Conservation (phyloP, 1,140 invertebrate genomes). For the Tetraneura akinire region DNA sequence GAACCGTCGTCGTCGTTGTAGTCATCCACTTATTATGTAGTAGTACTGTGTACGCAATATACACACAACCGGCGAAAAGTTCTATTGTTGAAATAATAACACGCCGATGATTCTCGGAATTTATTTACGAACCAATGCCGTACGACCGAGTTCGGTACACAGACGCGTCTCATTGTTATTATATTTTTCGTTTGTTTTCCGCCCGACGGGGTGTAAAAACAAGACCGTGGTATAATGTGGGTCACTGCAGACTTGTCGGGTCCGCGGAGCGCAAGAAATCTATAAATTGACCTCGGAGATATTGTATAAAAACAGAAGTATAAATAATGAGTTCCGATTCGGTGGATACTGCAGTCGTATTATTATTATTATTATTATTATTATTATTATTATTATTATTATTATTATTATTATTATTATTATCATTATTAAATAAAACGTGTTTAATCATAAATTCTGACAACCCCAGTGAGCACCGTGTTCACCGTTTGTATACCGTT, state of each 20-base stretch:
- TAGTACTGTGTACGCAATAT: too few species aligned
- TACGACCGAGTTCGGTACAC: too few species aligned
- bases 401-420: too few species aligned
- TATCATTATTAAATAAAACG: background rate
- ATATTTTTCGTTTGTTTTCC: background rate
- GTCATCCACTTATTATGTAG: too few species aligned
- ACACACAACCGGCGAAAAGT: background rate
- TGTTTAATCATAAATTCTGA: background rate
- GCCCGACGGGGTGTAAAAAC: background rate
- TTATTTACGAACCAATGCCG: background rate
- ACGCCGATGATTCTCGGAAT: background rate
- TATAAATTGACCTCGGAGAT: background rate
- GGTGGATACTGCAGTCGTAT: too few species aligned
- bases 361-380: too few species aligned
- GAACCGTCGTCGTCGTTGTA: background rate
- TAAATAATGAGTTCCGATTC: constrained; percentile 5
- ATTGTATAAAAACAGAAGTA: background rate
- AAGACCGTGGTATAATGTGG: background rate
- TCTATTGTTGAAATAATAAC: background rate
- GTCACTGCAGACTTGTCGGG: background rate
- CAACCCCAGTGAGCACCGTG: background rate
- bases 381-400: too few species aligned
- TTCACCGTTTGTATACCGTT: background rate
- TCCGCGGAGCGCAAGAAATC: background rate
- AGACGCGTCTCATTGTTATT: too few species aligned